phyloP scores from a whole-genome alignment of 2,113 vertebrate genomes.

The Melierax canorus region DNA sequence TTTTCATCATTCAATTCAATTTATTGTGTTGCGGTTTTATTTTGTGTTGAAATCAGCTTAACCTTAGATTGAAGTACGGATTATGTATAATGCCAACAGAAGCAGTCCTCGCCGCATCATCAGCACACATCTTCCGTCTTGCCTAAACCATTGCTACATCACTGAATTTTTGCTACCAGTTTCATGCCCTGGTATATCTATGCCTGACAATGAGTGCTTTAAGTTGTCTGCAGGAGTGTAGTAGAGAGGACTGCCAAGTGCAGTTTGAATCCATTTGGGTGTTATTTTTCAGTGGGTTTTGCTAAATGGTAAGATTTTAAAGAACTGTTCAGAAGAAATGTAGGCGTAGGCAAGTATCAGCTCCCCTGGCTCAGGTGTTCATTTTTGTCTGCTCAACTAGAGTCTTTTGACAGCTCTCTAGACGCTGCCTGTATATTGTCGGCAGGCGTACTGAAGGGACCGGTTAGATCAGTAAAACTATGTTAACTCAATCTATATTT shows the following conservation, averaged over 20 bases:
- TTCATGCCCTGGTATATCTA: not conserved
- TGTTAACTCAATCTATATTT: not conserved
- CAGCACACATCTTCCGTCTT: accelerated
- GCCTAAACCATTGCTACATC: not conserved
- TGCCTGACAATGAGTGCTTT: not conserved
- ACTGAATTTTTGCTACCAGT: not conserved
- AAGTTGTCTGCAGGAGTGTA: accelerated
- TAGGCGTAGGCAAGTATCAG: not conserved
- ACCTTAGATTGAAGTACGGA: not conserved
- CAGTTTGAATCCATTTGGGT: not conserved
- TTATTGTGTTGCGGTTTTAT: not conserved
- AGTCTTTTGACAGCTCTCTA: not conserved
- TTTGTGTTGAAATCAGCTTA: not conserved
- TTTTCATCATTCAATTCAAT: not conserved
- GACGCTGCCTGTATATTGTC: not conserved
- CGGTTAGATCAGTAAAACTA: not conserved
- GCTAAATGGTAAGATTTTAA: not conserved
- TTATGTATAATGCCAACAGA: not conserved
- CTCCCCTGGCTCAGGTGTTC: not conserved
- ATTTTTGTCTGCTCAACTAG: not conserved
- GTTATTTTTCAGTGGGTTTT: not conserved
- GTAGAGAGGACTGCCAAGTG: not conserved
- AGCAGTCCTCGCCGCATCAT: accelerated
- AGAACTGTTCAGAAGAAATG: not conserved
- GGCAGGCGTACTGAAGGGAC: not conserved